Evolutionary conservation across 2,888 invertebrate genomes (phyloP).

Genomic region (Branchipolynoe longqiensis): DNA sequence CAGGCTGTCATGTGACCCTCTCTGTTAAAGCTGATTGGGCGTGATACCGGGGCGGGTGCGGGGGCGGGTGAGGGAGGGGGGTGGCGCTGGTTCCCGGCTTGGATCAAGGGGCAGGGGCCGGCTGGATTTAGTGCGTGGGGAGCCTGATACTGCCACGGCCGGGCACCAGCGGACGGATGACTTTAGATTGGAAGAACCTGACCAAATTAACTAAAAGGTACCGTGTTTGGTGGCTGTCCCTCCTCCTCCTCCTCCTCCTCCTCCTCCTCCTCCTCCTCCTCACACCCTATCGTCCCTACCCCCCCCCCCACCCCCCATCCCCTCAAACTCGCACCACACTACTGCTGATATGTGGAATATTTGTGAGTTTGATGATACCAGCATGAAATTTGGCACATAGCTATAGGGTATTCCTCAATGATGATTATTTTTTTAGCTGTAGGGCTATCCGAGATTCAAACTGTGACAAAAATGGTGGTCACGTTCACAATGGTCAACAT

Average conservation of each 20-base stretch:
- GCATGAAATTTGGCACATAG: too few species aligned
- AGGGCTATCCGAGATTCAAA: too few species aligned
- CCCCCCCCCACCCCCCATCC: neutral
- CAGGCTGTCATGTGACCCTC: conserved; percentile 22
- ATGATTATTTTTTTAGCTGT: too few species aligned
- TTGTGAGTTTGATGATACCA: too few species aligned
- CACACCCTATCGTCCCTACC: too few species aligned
- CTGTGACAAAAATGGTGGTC: too few species aligned
- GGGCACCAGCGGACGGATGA: conserved; percentile 10
- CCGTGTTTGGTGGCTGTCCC: neutral
- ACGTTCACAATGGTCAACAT: too few species aligned
- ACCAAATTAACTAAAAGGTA: conserved; percentile 41
- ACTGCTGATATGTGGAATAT: too few species aligned
- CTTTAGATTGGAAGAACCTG: conserved; percentile 40
- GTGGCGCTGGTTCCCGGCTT: neutral
- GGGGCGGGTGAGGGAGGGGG: too few species aligned
- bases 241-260: neutral
- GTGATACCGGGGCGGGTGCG: too few species aligned
- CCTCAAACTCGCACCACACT: too few species aligned
- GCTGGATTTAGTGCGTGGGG: neutral
- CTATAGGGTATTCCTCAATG: too few species aligned
- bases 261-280: neutral
- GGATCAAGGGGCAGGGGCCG: neutral
- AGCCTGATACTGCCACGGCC: neutral
- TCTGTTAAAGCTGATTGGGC: conserved; percentile 10